Evolutionary conservation across 1,140 invertebrate species (phyloP).

Genomic region (Pentalonia nigronervosa): DNA sequence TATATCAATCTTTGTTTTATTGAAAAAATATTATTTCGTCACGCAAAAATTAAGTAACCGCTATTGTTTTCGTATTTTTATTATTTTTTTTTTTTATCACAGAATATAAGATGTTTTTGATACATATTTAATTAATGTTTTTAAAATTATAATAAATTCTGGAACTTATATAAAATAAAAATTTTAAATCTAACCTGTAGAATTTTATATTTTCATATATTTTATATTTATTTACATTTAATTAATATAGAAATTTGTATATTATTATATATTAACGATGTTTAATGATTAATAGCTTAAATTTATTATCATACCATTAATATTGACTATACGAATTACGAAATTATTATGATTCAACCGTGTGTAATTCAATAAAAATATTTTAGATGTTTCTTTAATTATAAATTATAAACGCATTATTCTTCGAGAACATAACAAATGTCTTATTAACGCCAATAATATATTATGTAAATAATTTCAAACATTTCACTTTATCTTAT

Average conservation of each 20-base stretch:
- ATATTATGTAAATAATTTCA: background rate
- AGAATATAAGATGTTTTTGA: background rate
- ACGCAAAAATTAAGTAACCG: background rate
- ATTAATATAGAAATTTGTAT: background rate
- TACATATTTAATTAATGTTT: background rate
- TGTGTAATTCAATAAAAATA: background rate
- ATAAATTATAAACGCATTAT: background rate
- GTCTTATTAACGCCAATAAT: background rate
- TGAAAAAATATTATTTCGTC: background rate
- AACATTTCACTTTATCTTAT: background rate
- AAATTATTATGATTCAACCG: background rate
- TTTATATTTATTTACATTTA: background rate
- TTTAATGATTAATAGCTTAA: background rate
- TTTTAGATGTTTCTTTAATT: background rate
- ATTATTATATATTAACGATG: background rate
- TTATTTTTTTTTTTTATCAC: background rate
- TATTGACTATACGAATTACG: background rate
- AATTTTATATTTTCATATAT: background rate
- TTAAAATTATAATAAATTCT: background rate
- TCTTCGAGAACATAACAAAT: background rate
- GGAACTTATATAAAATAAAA: background rate
- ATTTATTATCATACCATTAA: background rate
- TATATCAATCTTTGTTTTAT: slow-evolving; percentile 14
- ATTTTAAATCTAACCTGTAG: no score
- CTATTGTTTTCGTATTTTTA: background rate